Evolutionary conservation across 2,888 invertebrate species (phyloP).

Genomic region (Eristalinus aeneus): DNA sequence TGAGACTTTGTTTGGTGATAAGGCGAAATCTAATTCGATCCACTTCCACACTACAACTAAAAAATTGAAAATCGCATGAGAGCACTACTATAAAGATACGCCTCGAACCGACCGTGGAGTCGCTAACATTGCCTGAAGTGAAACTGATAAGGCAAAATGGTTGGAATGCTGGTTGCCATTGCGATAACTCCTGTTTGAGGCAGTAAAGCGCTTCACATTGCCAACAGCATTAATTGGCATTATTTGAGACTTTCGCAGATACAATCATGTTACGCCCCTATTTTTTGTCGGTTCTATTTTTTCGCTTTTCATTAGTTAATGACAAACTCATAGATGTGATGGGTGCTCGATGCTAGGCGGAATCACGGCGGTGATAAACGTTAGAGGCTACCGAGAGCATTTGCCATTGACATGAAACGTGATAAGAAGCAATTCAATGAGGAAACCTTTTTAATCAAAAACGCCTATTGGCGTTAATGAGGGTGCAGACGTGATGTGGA

Average conservation of each 20-base stretch:
- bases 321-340: neutral
- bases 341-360: neutral
- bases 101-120: neutral
- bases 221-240: constrained; percentile 21
- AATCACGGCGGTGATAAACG: neutral
- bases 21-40: constrained; percentile 24
- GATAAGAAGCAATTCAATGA: neutral
- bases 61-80: constrained; percentile 39
- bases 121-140: constrained; percentile 36
- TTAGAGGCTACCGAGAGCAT: neutral
- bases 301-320: constrained; percentile 37
- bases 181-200: neutral
- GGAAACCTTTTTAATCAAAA: neutral
- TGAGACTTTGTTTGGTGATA: constrained; percentile 22
- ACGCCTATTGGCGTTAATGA: neutral
- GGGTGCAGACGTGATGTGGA: too few relatives aligned
- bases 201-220: constrained; percentile 16
- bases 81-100: constrained; percentile 37
- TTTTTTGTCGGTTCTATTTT: neutral
- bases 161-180: constrained; percentile 22
- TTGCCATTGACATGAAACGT: neutral
- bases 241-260: constrained; percentile 17
- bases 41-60: constrained; percentile 17
- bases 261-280: constrained; percentile 15
- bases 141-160: constrained; percentile 35